Conservation (phyloP, 2,888 invertebrate genomes). For the Dyspetes luteomarginatus region DNA sequence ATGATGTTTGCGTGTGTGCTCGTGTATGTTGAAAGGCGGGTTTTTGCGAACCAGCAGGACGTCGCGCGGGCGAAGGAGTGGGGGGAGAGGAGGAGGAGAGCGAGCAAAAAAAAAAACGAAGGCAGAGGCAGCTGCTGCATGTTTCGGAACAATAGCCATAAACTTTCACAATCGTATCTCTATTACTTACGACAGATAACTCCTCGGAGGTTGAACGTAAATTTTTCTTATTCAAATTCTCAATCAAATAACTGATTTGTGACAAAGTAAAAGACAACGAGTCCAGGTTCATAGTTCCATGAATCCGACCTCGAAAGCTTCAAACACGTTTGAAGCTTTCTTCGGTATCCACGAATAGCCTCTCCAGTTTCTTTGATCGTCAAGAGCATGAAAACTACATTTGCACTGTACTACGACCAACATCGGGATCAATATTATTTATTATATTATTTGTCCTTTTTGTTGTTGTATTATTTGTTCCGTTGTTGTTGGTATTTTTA, state of each 20-base stretch:
- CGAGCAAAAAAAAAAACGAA: constrained; percentile 59
- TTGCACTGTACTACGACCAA: constrained; percentile 84
- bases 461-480: background rate
- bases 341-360: constrained; percentile 90
- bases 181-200: constrained; percentile 93
- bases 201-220: constrained; percentile 95
- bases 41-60: constrained; percentile 7
- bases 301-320: constrained; percentile 96
- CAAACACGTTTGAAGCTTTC: constrained; percentile 97
- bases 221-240: constrained; percentile 97
- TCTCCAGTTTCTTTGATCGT: constrained; percentile 83
- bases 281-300: constrained; percentile 99
- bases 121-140: constrained; percentile 47
- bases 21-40: constrained; percentile 30
- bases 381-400: constrained; percentile 84
- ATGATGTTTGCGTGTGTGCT: constrained; percentile 67
- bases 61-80: constrained; percentile 19
- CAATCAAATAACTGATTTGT: constrained; percentile 99
- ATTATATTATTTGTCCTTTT: constrained; percentile 33
- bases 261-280: constrained; percentile 99
- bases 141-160: constrained; percentile 36
- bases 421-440: constrained; percentile 83
- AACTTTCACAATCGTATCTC: constrained; percentile 40
- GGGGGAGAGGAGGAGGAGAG: constrained; percentile 37
- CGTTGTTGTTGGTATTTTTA: constrained; percentile 7